Evolutionary conservation across 53 echinoderm and acorn worm genomes (phyloP), one percentile per base, ranked within the genome.

Genomic region (Arbacia lixula): DNA sequence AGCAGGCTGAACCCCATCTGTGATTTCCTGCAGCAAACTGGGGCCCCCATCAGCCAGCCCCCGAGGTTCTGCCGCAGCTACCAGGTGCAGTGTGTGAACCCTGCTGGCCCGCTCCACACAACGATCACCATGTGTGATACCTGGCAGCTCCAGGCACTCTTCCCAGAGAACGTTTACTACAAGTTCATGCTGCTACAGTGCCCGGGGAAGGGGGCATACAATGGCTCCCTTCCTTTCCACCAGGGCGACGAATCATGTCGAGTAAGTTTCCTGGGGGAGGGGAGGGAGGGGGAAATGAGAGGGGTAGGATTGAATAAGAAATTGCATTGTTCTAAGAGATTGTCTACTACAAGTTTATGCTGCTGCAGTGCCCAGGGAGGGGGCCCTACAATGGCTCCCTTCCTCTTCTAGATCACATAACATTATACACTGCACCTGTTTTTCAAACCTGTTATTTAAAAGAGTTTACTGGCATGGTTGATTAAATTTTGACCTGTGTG

Each of bases 171-270:
- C 14, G 86, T 83, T 36, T 90, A 86, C 84, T 87, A 73, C 60
- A 79, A 90, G 67, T 94, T 94, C 75, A 29, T 89, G 42, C 51
- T 94, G 54, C 89, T 94, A 3, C 94, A 94, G 82, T 94, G 94
- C 86, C 94, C 94, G 0, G 74, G 87, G 43, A 53, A 91, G 26
- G 84, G 78, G 21, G 85, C 57, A 2, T 66, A 76, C 31, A 88
- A 86, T 50, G 81, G 27, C 32, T 3, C 31, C 28, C 42, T 43
- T 67, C 62, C 62, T 3, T 34, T 20, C 5, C 78, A 28, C 11
- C 31, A 63, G 30, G 39, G 41, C 3, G 62, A 81, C 39, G 68
- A 76, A 58, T 19, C 85, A 41, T 78, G 53, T 88, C n/a, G 67
- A 81, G 30, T 88, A 88, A 73, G 75, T 81, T 35, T 26, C 10